phyloP scores from a whole-genome alignment of 1,140 invertebrate genomes.

The Heliothis subflexa region DNA sequence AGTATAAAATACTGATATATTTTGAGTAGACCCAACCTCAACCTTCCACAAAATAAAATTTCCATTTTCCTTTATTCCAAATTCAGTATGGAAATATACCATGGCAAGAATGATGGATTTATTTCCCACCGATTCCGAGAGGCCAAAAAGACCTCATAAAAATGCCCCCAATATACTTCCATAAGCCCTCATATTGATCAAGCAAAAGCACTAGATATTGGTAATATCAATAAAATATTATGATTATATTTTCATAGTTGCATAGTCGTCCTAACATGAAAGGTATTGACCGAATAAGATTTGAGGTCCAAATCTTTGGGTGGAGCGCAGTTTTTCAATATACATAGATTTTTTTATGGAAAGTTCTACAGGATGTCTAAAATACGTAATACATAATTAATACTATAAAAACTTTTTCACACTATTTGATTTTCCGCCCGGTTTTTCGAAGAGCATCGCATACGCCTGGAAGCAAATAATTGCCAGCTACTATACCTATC shows the following conservation, averaged over 20 bases:
- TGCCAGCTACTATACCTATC: too few relatives aligned
- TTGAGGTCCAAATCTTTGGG: slow-evolving; percentile 26
- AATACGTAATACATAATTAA: background rate
- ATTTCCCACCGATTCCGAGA: slow-evolving; percentile 23
- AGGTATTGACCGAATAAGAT: slow-evolving; percentile 42
- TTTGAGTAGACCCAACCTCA: background rate
- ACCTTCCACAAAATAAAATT: background rate
- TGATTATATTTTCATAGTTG: slow-evolving; percentile 54
- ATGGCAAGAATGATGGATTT: slow-evolving; percentile 15
- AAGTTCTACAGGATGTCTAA: background rate
- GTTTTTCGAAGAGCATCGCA: too few relatives aligned
- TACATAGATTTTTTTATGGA: background rate
- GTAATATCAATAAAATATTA: slow-evolving; percentile 62
- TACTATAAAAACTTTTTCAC: too few relatives aligned
- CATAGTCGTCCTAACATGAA: slow-evolving; percentile 41
- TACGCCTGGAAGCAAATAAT: too few relatives aligned
- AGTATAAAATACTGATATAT: background rate
- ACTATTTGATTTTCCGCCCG: too few relatives aligned
- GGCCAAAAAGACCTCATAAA: slow-evolving; percentile 28
- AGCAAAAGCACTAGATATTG: slow-evolving; percentile 42
- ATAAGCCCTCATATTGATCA: slow-evolving; percentile 42
- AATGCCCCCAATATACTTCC: slow-evolving; percentile 26
- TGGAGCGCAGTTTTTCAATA: slow-evolving; percentile 31
- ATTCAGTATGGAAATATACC: slow-evolving; percentile 18
- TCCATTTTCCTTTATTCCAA: background rate